A percentile compares a stretch with the other conserved stretches of the same genome.
phyloP scores from a whole-genome alignment of 2,888 invertebrate species.

The Timema podura region DNA sequence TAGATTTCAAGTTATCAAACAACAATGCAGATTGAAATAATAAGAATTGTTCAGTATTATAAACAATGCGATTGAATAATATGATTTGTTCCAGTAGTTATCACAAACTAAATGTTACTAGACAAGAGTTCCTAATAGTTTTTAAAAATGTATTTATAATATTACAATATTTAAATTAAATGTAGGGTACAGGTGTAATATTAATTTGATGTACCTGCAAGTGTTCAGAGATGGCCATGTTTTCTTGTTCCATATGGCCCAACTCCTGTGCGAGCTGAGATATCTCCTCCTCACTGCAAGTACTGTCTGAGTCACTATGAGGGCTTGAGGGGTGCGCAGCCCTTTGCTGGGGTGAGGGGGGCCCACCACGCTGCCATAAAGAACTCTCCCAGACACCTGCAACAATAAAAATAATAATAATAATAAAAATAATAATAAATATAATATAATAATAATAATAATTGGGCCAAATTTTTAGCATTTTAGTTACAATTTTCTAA shows the following conservation, averaged over 20 bases:
- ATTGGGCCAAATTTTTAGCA: too few species aligned
- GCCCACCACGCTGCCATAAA: too few species aligned
- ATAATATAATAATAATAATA: slow-evolving; percentile 6
- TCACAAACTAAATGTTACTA: too few species aligned
- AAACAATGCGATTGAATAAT: too few species aligned
- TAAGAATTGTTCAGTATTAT: too few species aligned
- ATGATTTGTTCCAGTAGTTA: too few species aligned
- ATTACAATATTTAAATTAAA: too few species aligned
- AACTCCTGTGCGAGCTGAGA: slow-evolving; percentile 36
- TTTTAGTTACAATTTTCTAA: too few species aligned
- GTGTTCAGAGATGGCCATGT: slow-evolving; percentile 36
- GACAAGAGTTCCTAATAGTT: too few species aligned
- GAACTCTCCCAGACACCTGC: slow-evolving; percentile 26
- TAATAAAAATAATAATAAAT: neutral
- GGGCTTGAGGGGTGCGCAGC: slow-evolving; percentile 22
- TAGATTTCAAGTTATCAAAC: neutral
- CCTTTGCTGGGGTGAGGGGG: slow-evolving; percentile 15
- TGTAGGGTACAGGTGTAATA: too few species aligned
- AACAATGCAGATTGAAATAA: too few species aligned
- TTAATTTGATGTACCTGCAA: slow-evolving; percentile 33
- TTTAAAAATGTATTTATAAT: too few species aligned
- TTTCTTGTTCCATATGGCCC: slow-evolving; percentile 32
- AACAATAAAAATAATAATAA: neutral
- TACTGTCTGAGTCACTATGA: slow-evolving; percentile 21
- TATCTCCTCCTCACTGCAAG: slow-evolving; percentile 32